Evolutionary conservation across 2,113 vertebrate species (phyloP).

Genomic region (Microcebus tavaratra): DNA sequence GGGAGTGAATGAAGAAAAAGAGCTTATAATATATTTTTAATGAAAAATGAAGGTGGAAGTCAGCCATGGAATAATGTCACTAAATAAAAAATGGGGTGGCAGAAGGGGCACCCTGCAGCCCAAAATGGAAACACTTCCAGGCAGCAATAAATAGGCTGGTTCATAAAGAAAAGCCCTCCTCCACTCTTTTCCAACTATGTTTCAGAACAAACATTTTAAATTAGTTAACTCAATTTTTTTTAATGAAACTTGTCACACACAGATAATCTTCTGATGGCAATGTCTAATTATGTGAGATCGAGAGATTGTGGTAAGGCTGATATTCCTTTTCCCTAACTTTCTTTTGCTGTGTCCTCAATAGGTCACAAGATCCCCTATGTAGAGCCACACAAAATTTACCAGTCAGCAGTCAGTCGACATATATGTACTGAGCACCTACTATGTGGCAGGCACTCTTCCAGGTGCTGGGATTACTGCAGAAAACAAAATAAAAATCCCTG

Average conservation of each 20-base stretch:
- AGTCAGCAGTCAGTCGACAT: background rate
- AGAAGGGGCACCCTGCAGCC: background rate
- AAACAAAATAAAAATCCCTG: background rate
- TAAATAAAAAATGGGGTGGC: conserved; percentile 36
- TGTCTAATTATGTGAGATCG: background rate
- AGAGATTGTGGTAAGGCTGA: background rate
- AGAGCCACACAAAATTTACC: background rate
- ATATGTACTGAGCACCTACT: background rate
- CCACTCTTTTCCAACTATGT: background rate
- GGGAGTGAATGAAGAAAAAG: conserved; percentile 11
- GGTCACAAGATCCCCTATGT: background rate
- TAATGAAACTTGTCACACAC: background rate
- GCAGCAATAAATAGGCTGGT: background rate
- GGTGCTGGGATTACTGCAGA: background rate
- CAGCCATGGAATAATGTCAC: conserved; percentile 36
- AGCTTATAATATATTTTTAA: conserved; percentile 37
- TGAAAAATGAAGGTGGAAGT: conserved; percentile 58
- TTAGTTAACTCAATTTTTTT: conserved; percentile 10
- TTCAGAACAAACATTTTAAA: conserved; percentile 58
- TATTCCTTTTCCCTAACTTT: background rate
- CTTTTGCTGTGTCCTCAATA: background rate
- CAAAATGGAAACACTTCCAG: background rate
- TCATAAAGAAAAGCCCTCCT: background rate
- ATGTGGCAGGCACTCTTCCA: background rate
- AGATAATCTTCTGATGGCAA: background rate